Percentiles rank a stretch among this genome's conserved stretches.
phyloP scores from a whole-genome alignment of 2,888 invertebrate genomes.

The Oligia fasciuncula region DNA sequence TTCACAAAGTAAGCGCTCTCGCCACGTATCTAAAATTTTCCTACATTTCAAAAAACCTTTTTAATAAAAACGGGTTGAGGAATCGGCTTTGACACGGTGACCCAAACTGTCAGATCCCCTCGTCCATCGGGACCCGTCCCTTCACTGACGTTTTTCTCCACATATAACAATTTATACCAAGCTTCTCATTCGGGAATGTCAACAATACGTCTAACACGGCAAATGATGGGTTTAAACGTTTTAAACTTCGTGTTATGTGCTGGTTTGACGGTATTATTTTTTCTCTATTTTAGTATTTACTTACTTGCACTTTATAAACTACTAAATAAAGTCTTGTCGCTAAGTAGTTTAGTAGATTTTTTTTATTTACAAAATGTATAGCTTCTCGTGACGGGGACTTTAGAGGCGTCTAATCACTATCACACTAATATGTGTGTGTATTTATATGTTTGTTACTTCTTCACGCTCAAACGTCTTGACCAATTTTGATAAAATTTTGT shows the following conservation, averaged over 20 bases:
- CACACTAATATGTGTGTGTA: too few species aligned
- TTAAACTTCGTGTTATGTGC: constrained; percentile 21
- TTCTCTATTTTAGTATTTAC: neutral
- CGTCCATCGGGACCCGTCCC: constrained; percentile 64
- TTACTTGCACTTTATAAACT: neutral
- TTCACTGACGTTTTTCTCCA: constrained; percentile 65
- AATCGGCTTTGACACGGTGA: constrained; percentile 67
- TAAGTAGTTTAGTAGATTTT: too few species aligned
- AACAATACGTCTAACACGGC: constrained; percentile 59
- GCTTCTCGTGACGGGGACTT: too few species aligned
- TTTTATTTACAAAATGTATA: too few species aligned
- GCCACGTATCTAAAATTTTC: neutral
- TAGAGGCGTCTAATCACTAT: neutral
- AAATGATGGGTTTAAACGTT: constrained; percentile 45
- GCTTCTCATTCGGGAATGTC: constrained; percentile 44
- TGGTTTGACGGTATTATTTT: neutral
- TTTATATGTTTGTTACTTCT: too few species aligned
- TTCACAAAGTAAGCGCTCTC: constrained; percentile 10
- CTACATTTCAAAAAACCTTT: constrained; percentile 38
- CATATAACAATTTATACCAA: constrained; percentile 59
- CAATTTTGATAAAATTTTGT: too few species aligned
- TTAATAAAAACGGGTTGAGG: constrained; percentile 49
- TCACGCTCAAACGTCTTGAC: too few species aligned
- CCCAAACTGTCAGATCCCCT: constrained; percentile 70
- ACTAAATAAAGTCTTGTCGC: too few species aligned